These are phyloP conservation scores for Drosophila affinis DNA, from an alignment of 2,888 invertebrate species.

Conservation along the genomic window DNA sequence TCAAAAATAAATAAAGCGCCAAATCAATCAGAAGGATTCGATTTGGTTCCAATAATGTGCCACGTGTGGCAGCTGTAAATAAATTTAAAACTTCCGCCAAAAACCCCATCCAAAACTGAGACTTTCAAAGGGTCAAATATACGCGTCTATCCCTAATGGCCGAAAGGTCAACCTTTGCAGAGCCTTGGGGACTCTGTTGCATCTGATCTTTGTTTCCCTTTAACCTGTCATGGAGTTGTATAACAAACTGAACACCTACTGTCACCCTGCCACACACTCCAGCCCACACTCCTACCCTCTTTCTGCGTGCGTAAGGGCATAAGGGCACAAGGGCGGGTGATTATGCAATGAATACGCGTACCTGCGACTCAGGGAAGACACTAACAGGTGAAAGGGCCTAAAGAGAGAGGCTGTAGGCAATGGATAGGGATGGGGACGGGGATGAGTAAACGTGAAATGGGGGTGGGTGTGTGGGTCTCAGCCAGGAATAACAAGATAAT, in stretches of 20 bases:
- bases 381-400: not conserved
- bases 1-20: no score
- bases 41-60: no score
- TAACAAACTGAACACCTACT: not conserved
- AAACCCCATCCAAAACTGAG: no score
- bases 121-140: no score
- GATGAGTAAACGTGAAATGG: not conserved
- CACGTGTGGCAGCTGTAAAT: no score
- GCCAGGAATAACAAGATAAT: slow-evolving; percentile 21
- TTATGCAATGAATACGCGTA: not conserved
- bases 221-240: not conserved
- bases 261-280: not conserved
- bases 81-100: no score
- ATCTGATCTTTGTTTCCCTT: not conserved
- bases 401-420: not conserved
- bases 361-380: no score
- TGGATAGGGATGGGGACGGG: not conserved
- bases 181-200: not conserved
- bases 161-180: not conserved
- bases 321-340: not conserved
- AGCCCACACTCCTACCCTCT: not conserved
- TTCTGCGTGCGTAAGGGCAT: not conserved
- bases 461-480: not conserved
- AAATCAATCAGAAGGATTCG: no score
- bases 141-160: not conserved